Evolutionary conservation across 2,888 invertebrate species (phyloP).

Genomic region (Yponomeuta malinellus): DNA sequence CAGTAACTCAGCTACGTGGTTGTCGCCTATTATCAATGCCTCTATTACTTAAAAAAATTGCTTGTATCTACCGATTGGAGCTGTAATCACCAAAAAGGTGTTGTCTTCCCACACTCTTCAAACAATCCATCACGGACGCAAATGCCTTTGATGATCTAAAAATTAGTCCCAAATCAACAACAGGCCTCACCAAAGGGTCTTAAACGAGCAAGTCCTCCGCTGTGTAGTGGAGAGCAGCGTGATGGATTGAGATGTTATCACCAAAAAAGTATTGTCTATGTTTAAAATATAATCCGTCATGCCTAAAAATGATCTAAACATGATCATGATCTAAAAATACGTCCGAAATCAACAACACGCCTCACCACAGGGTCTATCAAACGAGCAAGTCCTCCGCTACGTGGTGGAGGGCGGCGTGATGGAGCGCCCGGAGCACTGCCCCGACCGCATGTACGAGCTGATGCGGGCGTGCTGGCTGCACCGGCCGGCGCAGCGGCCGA

Average conservation of each 20-base stretch:
- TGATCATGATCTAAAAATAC: neutral
- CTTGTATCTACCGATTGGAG: no score
- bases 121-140: no score
- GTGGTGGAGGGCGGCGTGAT: conserved; percentile 94
- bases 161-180: no score
- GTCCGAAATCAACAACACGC: neutral
- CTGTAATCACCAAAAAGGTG: no score
- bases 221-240: conserved; percentile 94
- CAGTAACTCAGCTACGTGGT: no score
- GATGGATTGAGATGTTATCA: conserved; percentile 81
- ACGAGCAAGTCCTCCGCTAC: conserved; percentile 93
- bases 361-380: conserved; percentile 84
- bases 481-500: conserved; percentile 85
- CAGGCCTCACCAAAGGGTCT: conserved; percentile 77
- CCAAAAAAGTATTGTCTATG: no score
- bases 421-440: conserved; percentile 97
- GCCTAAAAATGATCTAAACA: neutral
- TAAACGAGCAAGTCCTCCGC: conserved; percentile 94
- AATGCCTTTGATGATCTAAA: neutral
- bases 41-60: no score
- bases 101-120: no score
- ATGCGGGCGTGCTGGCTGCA: conserved; percentile 97
- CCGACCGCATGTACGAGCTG: conserved; percentile 90
- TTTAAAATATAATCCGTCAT: no score
- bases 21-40: no score